phyloP scores from a whole-genome alignment of 2,113 vertebrate genomes.

The Tonatia bakeri region DNA sequence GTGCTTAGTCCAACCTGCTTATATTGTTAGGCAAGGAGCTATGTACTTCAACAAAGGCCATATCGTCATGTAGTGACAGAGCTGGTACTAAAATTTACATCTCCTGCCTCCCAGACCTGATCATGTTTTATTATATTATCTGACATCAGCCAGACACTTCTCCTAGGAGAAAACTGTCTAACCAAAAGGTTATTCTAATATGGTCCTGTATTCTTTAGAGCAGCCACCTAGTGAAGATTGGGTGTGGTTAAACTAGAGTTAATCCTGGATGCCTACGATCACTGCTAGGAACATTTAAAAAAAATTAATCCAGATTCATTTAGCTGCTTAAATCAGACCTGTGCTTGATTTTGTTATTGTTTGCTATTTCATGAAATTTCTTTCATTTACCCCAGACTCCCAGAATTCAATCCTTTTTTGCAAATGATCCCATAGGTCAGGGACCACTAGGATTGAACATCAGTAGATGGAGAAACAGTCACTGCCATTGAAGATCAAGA shows the following conservation, averaged over 20 bases:
- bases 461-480: slow-evolving; percentile 64
- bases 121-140: not conserved
- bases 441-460: slow-evolving; percentile 50
- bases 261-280: not conserved
- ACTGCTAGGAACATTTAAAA: not conserved
- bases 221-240: not conserved
- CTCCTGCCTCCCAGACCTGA: not conserved
- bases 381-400: slow-evolving; percentile 31
- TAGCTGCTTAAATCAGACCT: slow-evolving; percentile 45
- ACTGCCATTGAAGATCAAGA: slow-evolving; percentile 64
- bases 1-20: not conserved
- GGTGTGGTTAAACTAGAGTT: slow-evolving; percentile 34
- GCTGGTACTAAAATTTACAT: not conserved
- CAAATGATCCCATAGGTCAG: slow-evolving; percentile 57
- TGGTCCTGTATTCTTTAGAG: not conserved
- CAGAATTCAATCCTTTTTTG: slow-evolving; percentile 38
- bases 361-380: slow-evolving; percentile 62
- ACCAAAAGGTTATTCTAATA: not conserved
- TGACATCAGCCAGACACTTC: not conserved
- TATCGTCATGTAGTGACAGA: not conserved
- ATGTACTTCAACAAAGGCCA: not conserved
- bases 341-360: slow-evolving; percentile 54
- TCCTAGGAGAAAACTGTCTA: not conserved
- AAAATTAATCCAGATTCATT: slow-evolving; percentile 53
- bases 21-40: not conserved